Conservation (phyloP, 2,113 vertebrate species). For the Amphiprion percula region DNA sequence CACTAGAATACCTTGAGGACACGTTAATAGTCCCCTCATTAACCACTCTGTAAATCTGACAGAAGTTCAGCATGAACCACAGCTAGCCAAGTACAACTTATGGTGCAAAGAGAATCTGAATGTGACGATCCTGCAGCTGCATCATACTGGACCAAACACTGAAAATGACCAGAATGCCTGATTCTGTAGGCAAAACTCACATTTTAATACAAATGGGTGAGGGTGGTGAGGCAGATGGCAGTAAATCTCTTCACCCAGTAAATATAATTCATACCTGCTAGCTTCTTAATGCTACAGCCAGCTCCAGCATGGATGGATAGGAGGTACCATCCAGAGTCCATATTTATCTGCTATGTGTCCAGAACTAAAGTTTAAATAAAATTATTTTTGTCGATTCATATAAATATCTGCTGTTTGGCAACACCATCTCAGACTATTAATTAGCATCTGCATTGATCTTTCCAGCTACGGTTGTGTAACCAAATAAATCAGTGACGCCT, state of each 20-base stretch:
- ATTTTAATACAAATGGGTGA: not conserved
- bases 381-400: too few species aligned
- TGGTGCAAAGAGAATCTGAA: not conserved
- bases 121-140: not conserved
- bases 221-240: slow-evolving; percentile 5
- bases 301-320: slow-evolving; percentile 14
- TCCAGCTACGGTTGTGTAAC: not conserved
- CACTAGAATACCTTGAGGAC: not conserved
- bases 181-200: not conserved
- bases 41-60: not conserved
- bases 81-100: not conserved
- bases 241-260: slow-evolving; percentile 33
- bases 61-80: not conserved
- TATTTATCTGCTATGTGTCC: not conserved
- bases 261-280: slow-evolving; percentile 27
- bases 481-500: not conserved
- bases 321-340: not conserved
- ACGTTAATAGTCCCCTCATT: slow-evolving; percentile 12
- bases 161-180: not conserved
- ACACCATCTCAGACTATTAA: too few species aligned
- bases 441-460: too few species aligned
- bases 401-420: too few species aligned
- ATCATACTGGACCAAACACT: not conserved
- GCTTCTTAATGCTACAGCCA: slow-evolving; percentile 24
- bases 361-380: not conserved